phyloP scores from a whole-genome alignment of 1,140 invertebrate species.

The Aradophagus sp. region DNA sequence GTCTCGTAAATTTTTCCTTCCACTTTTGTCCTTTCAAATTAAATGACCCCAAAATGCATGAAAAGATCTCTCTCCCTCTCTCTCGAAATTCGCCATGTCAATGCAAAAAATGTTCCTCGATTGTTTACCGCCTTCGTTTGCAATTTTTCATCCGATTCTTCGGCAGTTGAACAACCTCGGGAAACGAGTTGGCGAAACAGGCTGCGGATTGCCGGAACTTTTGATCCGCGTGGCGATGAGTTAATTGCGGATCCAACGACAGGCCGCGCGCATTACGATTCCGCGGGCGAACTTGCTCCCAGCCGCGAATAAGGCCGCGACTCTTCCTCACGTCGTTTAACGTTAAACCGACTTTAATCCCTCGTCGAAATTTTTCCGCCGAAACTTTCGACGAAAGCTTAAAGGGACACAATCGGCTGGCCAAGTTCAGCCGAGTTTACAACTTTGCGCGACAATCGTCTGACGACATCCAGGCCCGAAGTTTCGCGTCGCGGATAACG shows the following conservation, averaged over 20 bases:
- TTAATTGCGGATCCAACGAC: constrained; percentile 33
- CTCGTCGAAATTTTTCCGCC: constrained; percentile 40
- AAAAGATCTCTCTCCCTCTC: too few relatives aligned
- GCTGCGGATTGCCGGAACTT: too few relatives aligned
- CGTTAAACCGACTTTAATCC: constrained; percentile 57
- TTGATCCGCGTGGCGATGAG: constrained; percentile 15
- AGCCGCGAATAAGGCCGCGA: constrained; percentile 46
- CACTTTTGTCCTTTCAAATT: too few relatives aligned
- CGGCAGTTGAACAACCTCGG: too few relatives aligned
- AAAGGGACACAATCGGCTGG: constrained; percentile 47
- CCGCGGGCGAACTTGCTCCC: constrained; percentile 35
- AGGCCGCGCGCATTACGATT: constrained; percentile 36
- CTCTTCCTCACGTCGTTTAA: constrained; percentile 51
- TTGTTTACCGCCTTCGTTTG: too few relatives aligned
- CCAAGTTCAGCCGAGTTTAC: constrained; percentile 48
- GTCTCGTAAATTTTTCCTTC: too few relatives aligned
- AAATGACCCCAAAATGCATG: too few relatives aligned
- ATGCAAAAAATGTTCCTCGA: too few relatives aligned
- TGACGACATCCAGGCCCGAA: constrained; percentile 35
- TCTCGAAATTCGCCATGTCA: too few relatives aligned
- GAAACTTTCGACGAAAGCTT: constrained; percentile 42
- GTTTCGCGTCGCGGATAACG: constrained; percentile 44
- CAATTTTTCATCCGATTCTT: too few relatives aligned
- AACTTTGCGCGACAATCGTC: constrained; percentile 49
- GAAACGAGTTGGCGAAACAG: too few relatives aligned